These are phyloP conservation scores for Epiblema foenella DNA, from an alignment of 2,888 invertebrate genomes.

Conservation along the genomic window DNA sequence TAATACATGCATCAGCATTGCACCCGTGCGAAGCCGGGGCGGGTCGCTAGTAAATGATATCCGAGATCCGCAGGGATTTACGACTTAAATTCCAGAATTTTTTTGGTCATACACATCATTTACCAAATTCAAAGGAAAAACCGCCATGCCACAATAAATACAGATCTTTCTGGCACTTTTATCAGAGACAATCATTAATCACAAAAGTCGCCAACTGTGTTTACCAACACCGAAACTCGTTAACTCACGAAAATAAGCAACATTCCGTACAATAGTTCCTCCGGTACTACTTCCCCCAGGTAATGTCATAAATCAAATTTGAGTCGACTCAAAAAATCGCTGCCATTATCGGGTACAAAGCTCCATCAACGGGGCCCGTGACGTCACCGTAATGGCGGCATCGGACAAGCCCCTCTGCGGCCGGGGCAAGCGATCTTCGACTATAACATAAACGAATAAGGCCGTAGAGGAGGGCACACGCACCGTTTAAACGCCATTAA, in stretches of 20 bases:
- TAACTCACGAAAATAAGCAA: conserved; percentile 7
- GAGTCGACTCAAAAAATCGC: conserved; percentile 36
- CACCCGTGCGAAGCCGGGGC: too few relatives aligned
- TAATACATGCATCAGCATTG: too few relatives aligned
- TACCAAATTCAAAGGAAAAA: neutral
- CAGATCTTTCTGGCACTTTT: neutral
- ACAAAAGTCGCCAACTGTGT: conserved; percentile 1
- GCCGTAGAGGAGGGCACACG: neutral
- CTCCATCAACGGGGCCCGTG: conserved; percentile 39
- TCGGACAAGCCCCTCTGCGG: conserved; percentile 8
- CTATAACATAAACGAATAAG: neutral
- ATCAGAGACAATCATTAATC: conserved; percentile 1
- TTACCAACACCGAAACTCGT: neutral
- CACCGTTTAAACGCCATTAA: conserved; percentile 33
- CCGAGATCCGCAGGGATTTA: too few relatives aligned
- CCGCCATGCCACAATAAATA: neutral
- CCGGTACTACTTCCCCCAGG: conserved; percentile 25
- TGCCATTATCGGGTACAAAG: conserved; percentile 41
- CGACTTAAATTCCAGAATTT: neutral
- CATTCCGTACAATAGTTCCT: conserved; percentile 31
- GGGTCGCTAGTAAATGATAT: too few relatives aligned
- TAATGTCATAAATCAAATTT: conserved; percentile 36
- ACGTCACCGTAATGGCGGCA: conserved; percentile 39
- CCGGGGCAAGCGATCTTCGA: neutral
- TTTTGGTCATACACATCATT: neutral